A percentile compares a stretch with the other conserved stretches of the same genome.
phyloP scores from a whole-genome alignment of 2,888 invertebrate genomes.

The Ichneumon xanthorius region DNA sequence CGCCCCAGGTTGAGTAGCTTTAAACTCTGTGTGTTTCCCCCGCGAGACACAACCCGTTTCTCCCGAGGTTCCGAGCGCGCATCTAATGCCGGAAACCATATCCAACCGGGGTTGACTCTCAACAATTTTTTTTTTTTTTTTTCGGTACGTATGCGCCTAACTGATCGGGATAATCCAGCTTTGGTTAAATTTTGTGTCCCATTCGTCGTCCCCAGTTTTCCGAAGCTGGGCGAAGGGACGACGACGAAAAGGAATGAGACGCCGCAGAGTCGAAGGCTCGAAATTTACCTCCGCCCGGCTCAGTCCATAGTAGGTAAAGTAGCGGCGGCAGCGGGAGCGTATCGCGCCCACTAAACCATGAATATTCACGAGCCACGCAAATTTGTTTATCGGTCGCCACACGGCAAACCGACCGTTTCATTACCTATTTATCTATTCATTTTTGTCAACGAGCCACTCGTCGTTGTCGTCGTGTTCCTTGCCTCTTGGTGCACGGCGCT shows the following conservation, averaged over 20 bases:
- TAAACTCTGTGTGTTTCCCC: slow-evolving; percentile 47
- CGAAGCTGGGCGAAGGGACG: slow-evolving; percentile 3
- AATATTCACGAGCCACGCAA: slow-evolving; percentile 63
- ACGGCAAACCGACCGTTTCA: slow-evolving; percentile 65
- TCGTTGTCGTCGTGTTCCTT: slow-evolving; percentile 16
- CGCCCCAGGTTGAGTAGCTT: slow-evolving; percentile 55
- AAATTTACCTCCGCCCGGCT: slow-evolving; percentile 8
- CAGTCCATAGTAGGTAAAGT: background rate
- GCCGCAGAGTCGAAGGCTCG: background rate
- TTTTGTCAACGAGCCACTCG: slow-evolving; percentile 67
- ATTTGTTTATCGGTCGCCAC: slow-evolving; percentile 69
- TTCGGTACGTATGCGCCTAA: background rate
- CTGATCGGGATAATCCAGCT: slow-evolving; percentile 62
- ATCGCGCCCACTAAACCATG: slow-evolving; percentile 60
- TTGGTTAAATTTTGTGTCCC: slow-evolving; percentile 63
- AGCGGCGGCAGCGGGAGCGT: slow-evolving; percentile 22
- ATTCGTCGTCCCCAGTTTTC: slow-evolving; percentile 3
- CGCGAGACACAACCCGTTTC: slow-evolving; percentile 29
- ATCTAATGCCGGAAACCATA: background rate
- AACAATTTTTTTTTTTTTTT: slow-evolving; percentile 45
- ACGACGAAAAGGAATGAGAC: background rate
- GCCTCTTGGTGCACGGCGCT: slow-evolving; percentile 6
- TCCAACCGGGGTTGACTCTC: too few species aligned
- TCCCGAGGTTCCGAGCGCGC: background rate
- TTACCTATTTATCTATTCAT: slow-evolving; percentile 69